These are phyloP conservation scores for Habroteleia sp. DNA, from an alignment of 2,888 invertebrate genomes.

Conservation along the genomic window DNA sequence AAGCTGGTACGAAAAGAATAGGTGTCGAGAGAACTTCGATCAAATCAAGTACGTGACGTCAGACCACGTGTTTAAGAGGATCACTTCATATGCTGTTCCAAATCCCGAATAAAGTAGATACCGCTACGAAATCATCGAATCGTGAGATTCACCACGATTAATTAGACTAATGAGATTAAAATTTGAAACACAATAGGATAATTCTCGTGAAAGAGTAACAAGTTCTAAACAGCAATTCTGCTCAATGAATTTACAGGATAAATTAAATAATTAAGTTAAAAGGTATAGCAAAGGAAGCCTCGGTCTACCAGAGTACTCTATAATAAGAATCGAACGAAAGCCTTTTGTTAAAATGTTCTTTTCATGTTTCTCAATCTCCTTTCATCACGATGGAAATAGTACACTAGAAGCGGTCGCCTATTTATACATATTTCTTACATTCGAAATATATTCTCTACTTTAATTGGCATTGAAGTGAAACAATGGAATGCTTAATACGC, in stretches of 20 bases:
- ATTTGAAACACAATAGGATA: slow-evolving; percentile 12
- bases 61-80: slow-evolving; percentile 47
- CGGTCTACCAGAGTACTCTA: slow-evolving; percentile 9
- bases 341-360: slow-evolving; percentile 44
- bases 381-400: slow-evolving; percentile 6
- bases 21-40: slow-evolving; percentile 11
- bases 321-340: slow-evolving; percentile 39
- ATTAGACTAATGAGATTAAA: slow-evolving; percentile 32
- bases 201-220: slow-evolving; percentile 12
- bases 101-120: slow-evolving; percentile 32
- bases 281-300: slow-evolving; percentile 25
- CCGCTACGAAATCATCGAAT: slow-evolving; percentile 2
- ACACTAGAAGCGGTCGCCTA: slow-evolving; percentile 3
- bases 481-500: slow-evolving; percentile 12
- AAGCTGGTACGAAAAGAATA: slow-evolving; percentile 21
- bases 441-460: slow-evolving; percentile 29
- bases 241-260: slow-evolving; percentile 20
- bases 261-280: slow-evolving; percentile 40
- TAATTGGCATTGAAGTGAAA: slow-evolving; percentile 39
- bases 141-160: slow-evolving; percentile 2
- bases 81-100: slow-evolving; percentile 46
- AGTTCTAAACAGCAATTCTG: slow-evolving; percentile 12
- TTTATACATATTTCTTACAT: slow-evolving; percentile 15
- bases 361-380: slow-evolving; percentile 23
- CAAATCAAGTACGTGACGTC: slow-evolving; percentile 45